phyloP scores from a whole-genome alignment of 2,797 vertebrate species.

The Agapornis canus region DNA sequence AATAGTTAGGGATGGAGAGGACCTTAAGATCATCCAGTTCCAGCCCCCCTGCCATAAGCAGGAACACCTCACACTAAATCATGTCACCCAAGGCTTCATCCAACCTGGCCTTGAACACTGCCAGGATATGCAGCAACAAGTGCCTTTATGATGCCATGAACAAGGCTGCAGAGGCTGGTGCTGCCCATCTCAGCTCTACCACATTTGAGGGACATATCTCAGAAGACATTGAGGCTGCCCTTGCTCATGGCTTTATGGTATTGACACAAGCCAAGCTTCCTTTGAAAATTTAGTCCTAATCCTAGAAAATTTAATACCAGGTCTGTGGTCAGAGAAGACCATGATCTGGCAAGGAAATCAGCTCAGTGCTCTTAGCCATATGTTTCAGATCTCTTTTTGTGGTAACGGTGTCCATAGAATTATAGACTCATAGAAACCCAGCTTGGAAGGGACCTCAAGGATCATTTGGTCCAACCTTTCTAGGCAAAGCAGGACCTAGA shows the following conservation, averaged over 20 bases:
- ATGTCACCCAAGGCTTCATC: no score
- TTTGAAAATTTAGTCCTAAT: not conserved
- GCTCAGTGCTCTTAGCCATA: not conserved
- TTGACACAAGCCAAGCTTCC: not conserved
- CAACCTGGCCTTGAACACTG: no score
- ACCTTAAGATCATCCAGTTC: no score
- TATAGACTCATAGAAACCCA: not conserved
- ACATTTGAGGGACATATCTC: not conserved
- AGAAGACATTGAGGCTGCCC: not conserved
- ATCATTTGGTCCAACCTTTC: not conserved
- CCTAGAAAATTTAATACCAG: not conserved
- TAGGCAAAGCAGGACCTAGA: not conserved
- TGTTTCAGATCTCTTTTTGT: not conserved
- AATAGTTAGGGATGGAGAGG: no score
- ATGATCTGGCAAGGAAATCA: not conserved
- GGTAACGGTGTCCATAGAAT: not conserved
- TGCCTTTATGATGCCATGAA: fast-evolving
- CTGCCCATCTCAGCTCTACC: not conserved
- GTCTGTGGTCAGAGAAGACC: not conserved
- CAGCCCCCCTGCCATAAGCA: no score
- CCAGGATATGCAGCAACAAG: not conserved
- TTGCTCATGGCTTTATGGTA: not conserved
- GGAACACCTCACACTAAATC: no score
- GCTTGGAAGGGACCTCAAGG: not conserved
- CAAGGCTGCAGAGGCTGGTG: not conserved